These are phyloP conservation scores for Sphecodes monilicornis DNA, from an alignment of 2,888 invertebrate species.

Conservation along the genomic window DNA sequence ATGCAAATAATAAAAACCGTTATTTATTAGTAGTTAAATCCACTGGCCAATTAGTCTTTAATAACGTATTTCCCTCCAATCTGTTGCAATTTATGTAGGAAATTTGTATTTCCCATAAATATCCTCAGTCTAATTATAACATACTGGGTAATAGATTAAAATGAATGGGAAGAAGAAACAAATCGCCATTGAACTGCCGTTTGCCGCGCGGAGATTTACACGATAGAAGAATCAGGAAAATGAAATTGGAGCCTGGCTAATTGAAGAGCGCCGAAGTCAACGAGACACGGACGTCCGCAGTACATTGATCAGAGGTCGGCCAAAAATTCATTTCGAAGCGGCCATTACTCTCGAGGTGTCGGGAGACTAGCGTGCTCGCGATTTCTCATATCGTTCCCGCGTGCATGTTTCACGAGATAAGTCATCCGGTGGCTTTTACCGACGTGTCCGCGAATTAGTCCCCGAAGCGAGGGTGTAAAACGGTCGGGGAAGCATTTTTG, in stretches of 20 bases:
- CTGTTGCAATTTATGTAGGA: too few species aligned
- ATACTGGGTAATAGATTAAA: too few species aligned
- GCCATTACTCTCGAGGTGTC: background rate
- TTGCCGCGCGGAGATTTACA: background rate
- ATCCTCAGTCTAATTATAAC: background rate
- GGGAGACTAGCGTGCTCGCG: background rate
- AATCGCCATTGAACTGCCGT: background rate
- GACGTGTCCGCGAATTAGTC: constrained; percentile 30
- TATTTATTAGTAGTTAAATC: too few species aligned
- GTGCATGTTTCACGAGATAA: constrained; percentile 8
- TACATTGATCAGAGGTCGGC: constrained; percentile 2
- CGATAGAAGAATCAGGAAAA: background rate
- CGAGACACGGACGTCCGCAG: background rate
- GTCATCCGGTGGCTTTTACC: constrained; percentile 12
- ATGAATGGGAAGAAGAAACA: background rate
- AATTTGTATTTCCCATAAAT: too few species aligned
- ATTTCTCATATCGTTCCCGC: background rate
- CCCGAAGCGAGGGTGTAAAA: background rate
- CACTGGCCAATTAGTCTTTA: too few species aligned
- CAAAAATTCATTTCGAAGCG: constrained; percentile 5
- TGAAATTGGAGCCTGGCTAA: constrained; percentile 3
- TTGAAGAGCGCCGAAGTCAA: background rate
- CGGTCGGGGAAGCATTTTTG: constrained; percentile 14
- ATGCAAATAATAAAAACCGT: too few species aligned
- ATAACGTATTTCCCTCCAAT: too few species aligned